Evolutionary conservation across 2,888 invertebrate species (phyloP).

Genomic region (Pyrgus malvae): DNA sequence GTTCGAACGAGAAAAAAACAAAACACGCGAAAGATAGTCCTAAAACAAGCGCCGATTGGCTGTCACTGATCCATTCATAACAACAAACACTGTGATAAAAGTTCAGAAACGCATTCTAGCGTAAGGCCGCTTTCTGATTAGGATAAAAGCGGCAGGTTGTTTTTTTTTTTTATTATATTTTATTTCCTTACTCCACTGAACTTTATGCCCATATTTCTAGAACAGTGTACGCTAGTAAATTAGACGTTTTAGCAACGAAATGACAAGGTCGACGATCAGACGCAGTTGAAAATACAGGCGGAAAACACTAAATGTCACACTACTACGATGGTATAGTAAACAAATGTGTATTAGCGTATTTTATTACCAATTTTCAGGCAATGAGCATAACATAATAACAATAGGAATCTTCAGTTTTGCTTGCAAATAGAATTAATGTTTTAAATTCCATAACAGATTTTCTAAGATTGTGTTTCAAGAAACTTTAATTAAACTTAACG

Average conservation of each 20-base stretch:
- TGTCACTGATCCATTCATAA: slow-evolving; percentile 43
- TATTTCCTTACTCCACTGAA: no score
- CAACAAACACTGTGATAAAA: slow-evolving; percentile 39
- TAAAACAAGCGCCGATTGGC: slow-evolving; percentile 34
- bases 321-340: neutral
- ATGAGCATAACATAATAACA: neutral
- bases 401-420: neutral
- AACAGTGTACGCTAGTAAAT: slow-evolving; percentile 6
- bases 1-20: slow-evolving; percentile 22
- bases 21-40: slow-evolving; percentile 34
- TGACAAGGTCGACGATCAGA: slow-evolving; percentile 19
- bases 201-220: neutral
- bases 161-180: no score
- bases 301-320: slow-evolving; percentile 2
- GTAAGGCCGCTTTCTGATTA: slow-evolving; percentile 13
- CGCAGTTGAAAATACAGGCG: slow-evolving; percentile 3
- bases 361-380: neutral
- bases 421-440: no score
- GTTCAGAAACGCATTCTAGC: slow-evolving; percentile 37
- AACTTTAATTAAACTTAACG: no score
- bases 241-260: slow-evolving; percentile 16
- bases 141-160: neutral
- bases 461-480: no score
- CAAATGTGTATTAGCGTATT: slow-evolving; percentile 2
- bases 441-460: no score